Conservation (phyloP, 2,113 vertebrate species). For the Cyanistes caeruleus region DNA sequence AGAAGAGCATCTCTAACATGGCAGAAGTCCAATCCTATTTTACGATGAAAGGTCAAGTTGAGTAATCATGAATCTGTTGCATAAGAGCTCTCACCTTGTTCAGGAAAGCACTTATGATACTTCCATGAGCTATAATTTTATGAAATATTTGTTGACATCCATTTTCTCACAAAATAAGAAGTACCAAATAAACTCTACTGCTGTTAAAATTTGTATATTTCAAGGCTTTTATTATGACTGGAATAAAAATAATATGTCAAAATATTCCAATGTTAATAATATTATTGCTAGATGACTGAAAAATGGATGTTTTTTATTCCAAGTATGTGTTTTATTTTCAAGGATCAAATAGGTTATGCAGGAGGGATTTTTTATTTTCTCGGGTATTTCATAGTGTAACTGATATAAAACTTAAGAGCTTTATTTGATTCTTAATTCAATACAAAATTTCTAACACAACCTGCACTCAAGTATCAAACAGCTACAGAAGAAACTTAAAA, state of each 20-base stretch:
- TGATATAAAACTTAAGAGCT: background rate
- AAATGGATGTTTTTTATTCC: background rate
- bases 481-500: background rate
- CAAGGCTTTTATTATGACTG: background rate
- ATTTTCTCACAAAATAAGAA: background rate
- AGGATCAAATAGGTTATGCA: background rate
- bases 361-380: background rate
- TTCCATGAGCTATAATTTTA: background rate
- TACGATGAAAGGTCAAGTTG: background rate
- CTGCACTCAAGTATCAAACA: background rate
- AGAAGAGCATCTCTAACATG: background rate
- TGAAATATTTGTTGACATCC: background rate
- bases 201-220: background rate
- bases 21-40: background rate
- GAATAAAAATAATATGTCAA: background rate
- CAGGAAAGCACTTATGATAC: background rate
- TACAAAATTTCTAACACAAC: background rate
- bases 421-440: background rate
- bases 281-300: background rate
- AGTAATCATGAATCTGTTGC: background rate
- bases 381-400: background rate
- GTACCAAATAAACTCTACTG: background rate
- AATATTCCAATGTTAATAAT: background rate
- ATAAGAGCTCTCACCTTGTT: background rate
- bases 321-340: background rate